phyloP scores from a whole-genome alignment of 2,113 vertebrate species.

The Haliaeetus leucogaster region DNA sequence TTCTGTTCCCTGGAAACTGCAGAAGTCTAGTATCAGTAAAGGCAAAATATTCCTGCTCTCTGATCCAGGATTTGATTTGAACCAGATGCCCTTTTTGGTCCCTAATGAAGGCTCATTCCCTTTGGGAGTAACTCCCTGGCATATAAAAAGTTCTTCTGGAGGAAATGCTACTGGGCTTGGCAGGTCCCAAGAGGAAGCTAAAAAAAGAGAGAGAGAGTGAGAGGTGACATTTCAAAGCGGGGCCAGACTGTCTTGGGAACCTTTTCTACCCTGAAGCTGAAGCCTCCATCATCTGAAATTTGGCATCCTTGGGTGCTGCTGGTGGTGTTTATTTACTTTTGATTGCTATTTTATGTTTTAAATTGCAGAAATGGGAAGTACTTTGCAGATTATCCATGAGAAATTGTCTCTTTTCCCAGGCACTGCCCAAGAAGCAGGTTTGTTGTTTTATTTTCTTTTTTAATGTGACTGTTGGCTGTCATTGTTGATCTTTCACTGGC shows the following conservation, averaged over 20 bases:
- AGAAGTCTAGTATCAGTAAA: background rate
- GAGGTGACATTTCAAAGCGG: background rate
- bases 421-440: background rate
- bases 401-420: background rate
- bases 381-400: background rate
- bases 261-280: background rate
- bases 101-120: background rate
- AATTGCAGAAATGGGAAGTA: background rate
- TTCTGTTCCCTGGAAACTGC: background rate
- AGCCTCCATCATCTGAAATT: background rate
- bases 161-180: slow-evolving; percentile 20
- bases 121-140: background rate
- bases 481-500: background rate
- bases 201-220: background rate
- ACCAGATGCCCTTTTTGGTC: slow-evolving; percentile 26
- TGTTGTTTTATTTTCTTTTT: background rate
- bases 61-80: slow-evolving; percentile 36
- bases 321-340: background rate
- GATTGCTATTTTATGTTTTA: background rate
- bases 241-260: background rate
- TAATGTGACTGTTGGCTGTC: background rate
- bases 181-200: background rate
- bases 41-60: background rate
- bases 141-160: background rate
- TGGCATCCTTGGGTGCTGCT: background rate